phyloP scores from a whole-genome alignment of 2,888 invertebrate species.

The Diabrotica balteata region DNA sequence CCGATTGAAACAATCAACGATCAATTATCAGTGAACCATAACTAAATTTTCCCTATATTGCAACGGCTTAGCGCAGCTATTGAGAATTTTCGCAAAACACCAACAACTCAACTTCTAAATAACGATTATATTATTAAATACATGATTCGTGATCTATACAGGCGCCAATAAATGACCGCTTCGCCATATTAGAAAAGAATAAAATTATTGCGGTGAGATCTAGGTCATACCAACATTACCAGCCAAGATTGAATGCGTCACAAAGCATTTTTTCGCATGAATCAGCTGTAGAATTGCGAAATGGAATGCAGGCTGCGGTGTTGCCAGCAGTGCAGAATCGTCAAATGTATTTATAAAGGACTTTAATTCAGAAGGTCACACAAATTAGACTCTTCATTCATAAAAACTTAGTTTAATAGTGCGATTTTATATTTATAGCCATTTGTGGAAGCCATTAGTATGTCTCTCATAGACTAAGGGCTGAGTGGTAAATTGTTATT shows the following conservation, averaged over 20 bases:
- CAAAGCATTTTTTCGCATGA: constrained; percentile 12
- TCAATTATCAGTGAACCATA: no score
- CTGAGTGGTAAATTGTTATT: no score
- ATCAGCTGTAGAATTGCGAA: constrained; percentile 20
- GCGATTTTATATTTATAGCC: no score
- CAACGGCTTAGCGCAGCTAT: no score
- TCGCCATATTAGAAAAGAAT: neutral
- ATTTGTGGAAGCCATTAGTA: no score
- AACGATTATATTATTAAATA: neutral
- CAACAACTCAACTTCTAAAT: no score
- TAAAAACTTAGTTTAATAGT: neutral
- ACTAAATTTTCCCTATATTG: no score
- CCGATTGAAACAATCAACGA: no score
- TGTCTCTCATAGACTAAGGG: no score
- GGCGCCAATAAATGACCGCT: constrained; percentile 1
- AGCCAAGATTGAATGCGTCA: constrained; percentile 17
- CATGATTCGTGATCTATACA: neutral
- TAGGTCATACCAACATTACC: constrained; percentile 11
- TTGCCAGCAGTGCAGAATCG: constrained; percentile 7
- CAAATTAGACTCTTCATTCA: constrained; percentile 9
- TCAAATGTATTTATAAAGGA: constrained; percentile 8
- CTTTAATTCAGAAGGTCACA: constrained; percentile 11
- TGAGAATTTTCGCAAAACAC: no score
- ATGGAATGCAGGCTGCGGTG: constrained; percentile 16
- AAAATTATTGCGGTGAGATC: constrained; percentile 10